These are phyloP conservation scores for Spodoptera exigua DNA, from an alignment of 2,888 invertebrate species.

Conservation along the genomic window DNA sequence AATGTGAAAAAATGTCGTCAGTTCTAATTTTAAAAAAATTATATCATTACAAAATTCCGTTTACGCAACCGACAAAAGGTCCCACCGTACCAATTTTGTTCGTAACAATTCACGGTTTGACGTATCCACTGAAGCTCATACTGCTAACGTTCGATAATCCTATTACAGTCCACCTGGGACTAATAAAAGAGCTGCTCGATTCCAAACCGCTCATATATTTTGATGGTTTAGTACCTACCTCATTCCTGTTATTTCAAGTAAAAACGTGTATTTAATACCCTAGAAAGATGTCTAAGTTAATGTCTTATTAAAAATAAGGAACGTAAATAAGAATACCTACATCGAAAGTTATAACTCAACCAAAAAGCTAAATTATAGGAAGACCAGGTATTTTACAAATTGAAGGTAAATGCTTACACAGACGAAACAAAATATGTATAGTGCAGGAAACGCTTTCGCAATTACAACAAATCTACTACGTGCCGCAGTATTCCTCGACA, in stretches of 20 bases:
- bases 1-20: no score
- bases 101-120: constrained; percentile 37
- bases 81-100: constrained; percentile 40
- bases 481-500: constrained; percentile 38
- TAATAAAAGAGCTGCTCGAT: constrained; percentile 59
- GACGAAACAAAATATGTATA: constrained; percentile 33
- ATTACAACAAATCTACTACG: constrained; percentile 39
- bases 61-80: constrained; percentile 49
- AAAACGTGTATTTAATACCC: constrained; percentile 7
- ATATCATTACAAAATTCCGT: constrained; percentile 30
- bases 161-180: constrained; percentile 64
- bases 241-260: constrained; percentile 25
- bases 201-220: constrained; percentile 39
- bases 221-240: constrained; percentile 43
- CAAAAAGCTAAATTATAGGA: no score
- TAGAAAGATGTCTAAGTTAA: constrained; percentile 7
- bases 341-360: no score
- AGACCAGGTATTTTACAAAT: constrained; percentile 10
- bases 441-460: constrained; percentile 19
- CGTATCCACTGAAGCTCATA: constrained; percentile 35
- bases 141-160: constrained; percentile 60
- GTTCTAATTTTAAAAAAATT: not conserved
- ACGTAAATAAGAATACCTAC: no score
- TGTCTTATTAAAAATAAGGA: not conserved
- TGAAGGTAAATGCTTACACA: constrained; percentile 3